Evolutionary conservation across 2,797 vertebrate genomes (phyloP).

Genomic region (Rhinophrynus dorsalis): DNA sequence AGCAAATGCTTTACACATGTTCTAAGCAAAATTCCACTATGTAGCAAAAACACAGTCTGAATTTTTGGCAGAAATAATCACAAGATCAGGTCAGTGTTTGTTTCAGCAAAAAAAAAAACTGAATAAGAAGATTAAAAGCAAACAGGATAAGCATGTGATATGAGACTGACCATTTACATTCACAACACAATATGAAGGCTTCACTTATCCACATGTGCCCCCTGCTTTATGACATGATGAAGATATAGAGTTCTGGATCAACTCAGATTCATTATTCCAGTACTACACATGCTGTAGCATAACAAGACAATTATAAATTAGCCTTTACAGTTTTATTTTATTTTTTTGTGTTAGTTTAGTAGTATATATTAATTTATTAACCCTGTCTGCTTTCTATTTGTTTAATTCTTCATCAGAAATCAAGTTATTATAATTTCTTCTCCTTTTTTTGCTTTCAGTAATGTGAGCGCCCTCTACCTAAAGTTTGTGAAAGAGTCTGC

Average conservation of each 20-base stretch:
- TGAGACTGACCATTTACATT: constrained; percentile 30
- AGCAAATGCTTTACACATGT: constrained; percentile 71
- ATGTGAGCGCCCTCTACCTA: no score
- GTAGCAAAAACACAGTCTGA: constrained; percentile 71
- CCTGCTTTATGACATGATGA: constrained; percentile 10
- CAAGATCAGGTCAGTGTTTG: constrained; percentile 72
- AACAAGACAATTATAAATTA: background rate
- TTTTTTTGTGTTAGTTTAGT: background rate
- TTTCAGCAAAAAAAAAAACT: constrained; percentile 58
- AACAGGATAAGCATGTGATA: constrained; percentile 63
- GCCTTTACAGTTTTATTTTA: background rate
- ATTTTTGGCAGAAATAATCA: constrained; percentile 69
- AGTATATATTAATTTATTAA: no score
- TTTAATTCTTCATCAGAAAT: no score
- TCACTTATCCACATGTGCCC: background rate
- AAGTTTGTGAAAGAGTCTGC: no score
- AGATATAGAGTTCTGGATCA: background rate
- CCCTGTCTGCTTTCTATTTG: no score
- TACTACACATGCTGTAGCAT: background rate
- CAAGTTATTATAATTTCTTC: no score
- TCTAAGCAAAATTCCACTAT: constrained; percentile 69
- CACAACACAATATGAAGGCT: constrained; percentile 11
- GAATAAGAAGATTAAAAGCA: constrained; percentile 60
- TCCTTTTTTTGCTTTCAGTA: no score
- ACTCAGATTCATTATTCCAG: background rate